Conservation (phyloP, 2,888 invertebrate genomes). For the Diabrotica balteata region DNA sequence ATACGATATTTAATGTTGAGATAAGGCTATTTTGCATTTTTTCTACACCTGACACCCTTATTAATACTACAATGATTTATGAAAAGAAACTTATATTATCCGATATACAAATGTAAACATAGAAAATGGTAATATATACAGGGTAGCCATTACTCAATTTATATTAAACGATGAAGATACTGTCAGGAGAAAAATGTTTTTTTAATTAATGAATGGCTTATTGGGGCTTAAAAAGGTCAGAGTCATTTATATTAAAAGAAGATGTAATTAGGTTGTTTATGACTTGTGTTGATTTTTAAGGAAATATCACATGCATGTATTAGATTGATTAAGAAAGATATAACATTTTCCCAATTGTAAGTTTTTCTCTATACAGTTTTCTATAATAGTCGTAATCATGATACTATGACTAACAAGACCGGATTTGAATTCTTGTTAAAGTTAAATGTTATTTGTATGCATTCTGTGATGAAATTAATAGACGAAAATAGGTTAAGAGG, state of each 20-base stretch:
- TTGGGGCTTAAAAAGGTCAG: conserved; percentile 10
- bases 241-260: conserved; percentile 24
- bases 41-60: conserved; percentile 48
- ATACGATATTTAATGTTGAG: conserved; percentile 43
- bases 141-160: conserved; percentile 29
- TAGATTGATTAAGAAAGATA: too few species aligned
- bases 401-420: too few species aligned
- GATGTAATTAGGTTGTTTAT: conserved; percentile 16
- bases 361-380: too few species aligned
- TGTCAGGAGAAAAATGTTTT: conserved; percentile 30
- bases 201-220: conserved; percentile 30
- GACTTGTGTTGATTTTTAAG: too few species aligned
- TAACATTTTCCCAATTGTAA: too few species aligned
- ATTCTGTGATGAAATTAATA: too few species aligned
- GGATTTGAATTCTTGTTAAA: too few species aligned
- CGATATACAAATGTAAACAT: conserved; percentile 35
- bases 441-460: too few species aligned
- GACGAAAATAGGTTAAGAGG: too few species aligned
- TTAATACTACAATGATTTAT: conserved; percentile 43
- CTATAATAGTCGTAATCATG: too few species aligned
- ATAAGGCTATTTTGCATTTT: conserved; percentile 48
- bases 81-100: conserved; percentile 31
- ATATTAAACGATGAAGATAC: conserved; percentile 31
- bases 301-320: too few species aligned
- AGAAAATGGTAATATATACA: conserved; percentile 32